A percentile compares a stretch with the other conserved stretches of the same genome.
These are phyloP conservation scores for Papilio glaucus DNA, from an alignment of 1,140 invertebrate species.

Conservation along the genomic window DNA sequence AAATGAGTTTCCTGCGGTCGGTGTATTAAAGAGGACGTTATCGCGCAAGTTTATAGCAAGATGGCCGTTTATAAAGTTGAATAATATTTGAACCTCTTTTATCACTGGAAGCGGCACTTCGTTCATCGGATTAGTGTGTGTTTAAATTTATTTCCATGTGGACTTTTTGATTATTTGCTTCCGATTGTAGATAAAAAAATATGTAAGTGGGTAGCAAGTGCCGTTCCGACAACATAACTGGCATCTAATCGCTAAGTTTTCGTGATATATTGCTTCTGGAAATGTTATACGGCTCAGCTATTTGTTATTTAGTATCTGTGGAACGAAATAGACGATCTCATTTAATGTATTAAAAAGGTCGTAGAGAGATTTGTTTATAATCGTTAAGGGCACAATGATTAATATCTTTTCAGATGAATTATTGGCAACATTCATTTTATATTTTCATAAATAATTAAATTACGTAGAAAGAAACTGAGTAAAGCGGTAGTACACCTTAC, in stretches of 20 bases:
- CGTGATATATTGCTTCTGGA: constrained; percentile 1
- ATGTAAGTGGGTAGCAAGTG: constrained; percentile 18
- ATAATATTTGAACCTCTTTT: constrained; percentile 30
- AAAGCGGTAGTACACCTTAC: too few species aligned
- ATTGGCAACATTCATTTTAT: neutral
- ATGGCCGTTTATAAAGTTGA: constrained; percentile 13
- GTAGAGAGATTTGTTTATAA: neutral
- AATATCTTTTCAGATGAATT: neutral
- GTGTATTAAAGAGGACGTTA: constrained; percentile 25
- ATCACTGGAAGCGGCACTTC: constrained; percentile 22
- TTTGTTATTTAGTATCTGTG: constrained; percentile 9
- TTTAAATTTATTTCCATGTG: constrained; percentile 18
- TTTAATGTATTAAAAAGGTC: neutral
- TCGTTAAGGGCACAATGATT: neutral
- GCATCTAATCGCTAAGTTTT: neutral
- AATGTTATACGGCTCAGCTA: neutral
- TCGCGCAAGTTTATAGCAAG: neutral
- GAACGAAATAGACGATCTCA: neutral
- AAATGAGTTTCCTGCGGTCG: constrained; percentile 23
- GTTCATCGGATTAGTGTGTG: constrained; percentile 10
- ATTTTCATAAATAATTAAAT: too few species aligned
- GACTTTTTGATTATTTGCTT: constrained; percentile 32
- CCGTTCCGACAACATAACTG: neutral
- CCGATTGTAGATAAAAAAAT: constrained; percentile 31
- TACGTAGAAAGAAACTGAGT: too few species aligned